Base-by-base conservation (phyloP, 2,797 vertebrate species). In the Luscinia luscinia region DNA sequence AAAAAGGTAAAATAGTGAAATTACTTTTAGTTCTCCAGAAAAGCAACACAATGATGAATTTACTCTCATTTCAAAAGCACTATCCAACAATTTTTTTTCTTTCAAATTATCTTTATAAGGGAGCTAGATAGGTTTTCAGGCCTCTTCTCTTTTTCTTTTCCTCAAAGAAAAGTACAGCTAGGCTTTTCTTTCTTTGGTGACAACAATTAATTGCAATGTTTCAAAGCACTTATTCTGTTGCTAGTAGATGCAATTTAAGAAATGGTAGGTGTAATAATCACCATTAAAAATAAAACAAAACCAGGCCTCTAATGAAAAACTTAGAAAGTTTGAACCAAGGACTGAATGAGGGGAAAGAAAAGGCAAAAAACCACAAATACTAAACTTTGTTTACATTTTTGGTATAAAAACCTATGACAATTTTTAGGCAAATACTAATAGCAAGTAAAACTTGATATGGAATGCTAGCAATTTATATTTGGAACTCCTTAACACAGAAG, bases 321-420 rank as follows among this genome's bases (percentile, higher is more conserved):
- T 7, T 9, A 43, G 12, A 34, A 57, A 28, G 5, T 57, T 75
- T 84, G 14, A 70, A 43, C 52, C 4, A 64, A 57, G 9, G 15
- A 55, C 9, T 36, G 8, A 52, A 46, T 81, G 4, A 84, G 4
- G 7, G 20, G 14, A 24, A 86, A 61, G 4, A 45, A 40, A 61
- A 78, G 15, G 4, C 7, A 72, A 80, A 81, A 52, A 7, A 0
- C 0, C 9, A 32, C 30, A 36, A 75, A 18, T 6, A 54, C 4
- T 55, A 72, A 54, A 66, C 27, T 2, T 9, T 26, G 5, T 34
- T 84, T 54, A 11, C 23, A 27, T 43, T 89, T 77, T 68, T 41
- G 12, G 11, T 24, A 45, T 13, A 52, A 72, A 57, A 41, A 63
- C 1, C 1, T 58, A 13, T 15, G 8, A 41, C 8, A 57, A n/a